Evolutionary conservation across 2,888 invertebrate genomes (phyloP), one percentile per base, ranked within the genome.

Genomic region (Eledona agricola): DNA sequence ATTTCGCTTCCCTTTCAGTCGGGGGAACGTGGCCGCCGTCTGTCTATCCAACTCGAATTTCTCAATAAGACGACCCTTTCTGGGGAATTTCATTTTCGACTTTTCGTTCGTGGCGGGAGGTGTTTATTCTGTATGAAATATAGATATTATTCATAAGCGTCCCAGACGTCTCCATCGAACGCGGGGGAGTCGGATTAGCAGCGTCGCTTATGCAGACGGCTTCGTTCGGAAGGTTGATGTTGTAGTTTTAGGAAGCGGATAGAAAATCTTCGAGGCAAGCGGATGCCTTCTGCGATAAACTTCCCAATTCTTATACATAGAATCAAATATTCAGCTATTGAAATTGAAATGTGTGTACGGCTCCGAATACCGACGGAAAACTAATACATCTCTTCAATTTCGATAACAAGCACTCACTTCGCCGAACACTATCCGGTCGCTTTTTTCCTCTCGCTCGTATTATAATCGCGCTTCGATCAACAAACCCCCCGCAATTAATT

Each of bases 341-440:
- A 68, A 69, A 71, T 71, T 71, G 69, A 70, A 70, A 70, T 70
- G 68, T 69, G 68, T 67, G 60, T 59, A 55, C 38, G 51, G 37
- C 52, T 43, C 47, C 53, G 55, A 59, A 59, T 59, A 54, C 55
- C 34, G 42, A 26, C 26, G 26, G 46, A 28, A 46, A 46, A 34
- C 34, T 26, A 35, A 46, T 46, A 34, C 46, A 46, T 35, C 25
- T 46, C 46, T 25, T 35, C 46, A 25, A 23, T 31, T 45, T 16
- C 22, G 32, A 25, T 32, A 32, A 31, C 11, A 45, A 32, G 32
- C 31, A n/a, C 23, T 40, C 11, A n/a, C 2, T 40, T 40, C 23
- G 12, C 7, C 32, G 12, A 32, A 32, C n/a, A n/a, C n/a, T 45
- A 45, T 32, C 32, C 10, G 17, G n/a, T n/a, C n/a, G 25, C 22